Conservation (phyloP, 2,888 invertebrate species). For the Erebia epiphron region DNA sequence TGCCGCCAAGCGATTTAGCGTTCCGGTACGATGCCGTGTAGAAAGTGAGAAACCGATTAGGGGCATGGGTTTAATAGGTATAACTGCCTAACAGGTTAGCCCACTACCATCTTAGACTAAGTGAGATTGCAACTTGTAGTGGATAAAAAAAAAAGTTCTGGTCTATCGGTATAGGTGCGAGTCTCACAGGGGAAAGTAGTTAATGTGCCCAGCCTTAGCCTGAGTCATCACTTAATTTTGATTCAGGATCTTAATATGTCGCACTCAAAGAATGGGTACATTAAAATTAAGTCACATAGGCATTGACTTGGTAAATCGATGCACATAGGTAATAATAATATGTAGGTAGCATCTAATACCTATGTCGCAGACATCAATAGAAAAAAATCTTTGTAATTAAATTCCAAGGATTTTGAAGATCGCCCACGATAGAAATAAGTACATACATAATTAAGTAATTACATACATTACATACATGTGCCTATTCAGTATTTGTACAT, state of each 20-base stretch:
- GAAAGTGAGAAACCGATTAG: too few species aligned
- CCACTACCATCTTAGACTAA: too few species aligned
- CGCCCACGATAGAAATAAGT: slow-evolving; percentile 33
- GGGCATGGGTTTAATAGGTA: too few species aligned
- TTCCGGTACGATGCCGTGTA: too few species aligned
- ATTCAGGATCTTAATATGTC: not conserved
- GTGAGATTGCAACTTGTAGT: too few species aligned
- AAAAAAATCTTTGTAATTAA: slow-evolving; percentile 34
- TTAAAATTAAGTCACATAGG: not conserved
- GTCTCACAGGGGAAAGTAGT: not conserved
- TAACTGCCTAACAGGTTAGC: too few species aligned
- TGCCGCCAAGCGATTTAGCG: too few species aligned
- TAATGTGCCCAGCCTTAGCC: not conserved
- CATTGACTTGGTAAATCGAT: too few species aligned
- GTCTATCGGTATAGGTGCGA: not conserved
- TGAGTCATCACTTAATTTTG: not conserved
- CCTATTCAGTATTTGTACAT: too few species aligned
- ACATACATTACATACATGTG: not conserved
- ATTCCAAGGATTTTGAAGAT: slow-evolving; percentile 41
- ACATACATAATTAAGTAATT: not conserved
- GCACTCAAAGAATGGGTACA: not conserved
- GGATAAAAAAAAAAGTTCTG: too few species aligned
- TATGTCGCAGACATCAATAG: slow-evolving; percentile 14
- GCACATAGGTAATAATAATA: too few species aligned
- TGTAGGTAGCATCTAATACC: too few species aligned